A percentile compares a stretch with the other conserved stretches of the same genome.
Evolutionary conservation across 2,888 invertebrate genomes (phyloP).

Genomic region (Pollenia angustigena): DNA sequence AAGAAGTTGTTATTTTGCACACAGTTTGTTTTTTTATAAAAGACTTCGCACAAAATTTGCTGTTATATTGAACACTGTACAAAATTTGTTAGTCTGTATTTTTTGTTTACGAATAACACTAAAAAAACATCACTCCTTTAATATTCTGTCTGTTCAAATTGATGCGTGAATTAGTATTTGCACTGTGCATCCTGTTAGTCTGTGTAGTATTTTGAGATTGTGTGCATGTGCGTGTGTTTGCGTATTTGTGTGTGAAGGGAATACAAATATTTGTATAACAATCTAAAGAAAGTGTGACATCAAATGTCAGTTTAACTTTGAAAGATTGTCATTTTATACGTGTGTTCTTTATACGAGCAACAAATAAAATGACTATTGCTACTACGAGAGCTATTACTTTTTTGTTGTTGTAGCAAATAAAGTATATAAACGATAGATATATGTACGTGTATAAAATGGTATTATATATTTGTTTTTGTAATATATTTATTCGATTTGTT

Average conservation of each 20-base stretch:
- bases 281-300: constrained; percentile 35
- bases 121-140: background rate
- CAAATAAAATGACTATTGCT: background rate
- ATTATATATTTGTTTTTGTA: background rate
- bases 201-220: background rate
- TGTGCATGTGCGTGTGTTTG: background rate
- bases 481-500: constrained; percentile 7
- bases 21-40: too few relatives aligned
- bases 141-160: background rate
- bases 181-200: background rate
- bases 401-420: background rate
- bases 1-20: too few relatives aligned
- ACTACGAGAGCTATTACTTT: background rate
- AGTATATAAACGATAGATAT: background rate
- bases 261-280: constrained; percentile 13
- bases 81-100: too few relatives aligned
- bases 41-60: too few relatives aligned
- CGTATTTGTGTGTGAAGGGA: background rate
- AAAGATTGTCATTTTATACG: constrained; percentile 56
- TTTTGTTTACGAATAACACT: too few relatives aligned
- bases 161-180: background rate
- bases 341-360: background rate
- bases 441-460: background rate
- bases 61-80: too few relatives aligned
- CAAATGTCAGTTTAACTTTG: constrained; percentile 59